These are phyloP conservation scores for Cecidostiba fungosa DNA, from an alignment of 2,888 invertebrate species.

Conservation along the genomic window DNA sequence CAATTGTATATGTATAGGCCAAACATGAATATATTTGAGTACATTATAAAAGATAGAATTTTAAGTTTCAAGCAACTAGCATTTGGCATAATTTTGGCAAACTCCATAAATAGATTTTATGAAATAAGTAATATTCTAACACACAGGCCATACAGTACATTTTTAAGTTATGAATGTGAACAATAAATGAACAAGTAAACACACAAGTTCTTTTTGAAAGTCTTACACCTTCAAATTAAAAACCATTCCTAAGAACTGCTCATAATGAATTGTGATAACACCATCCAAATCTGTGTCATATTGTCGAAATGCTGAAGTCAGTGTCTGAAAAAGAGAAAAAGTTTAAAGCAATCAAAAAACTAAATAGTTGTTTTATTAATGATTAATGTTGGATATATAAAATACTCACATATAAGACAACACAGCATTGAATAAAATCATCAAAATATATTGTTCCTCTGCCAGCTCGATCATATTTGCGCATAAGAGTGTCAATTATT, in stretches of 20 bases:
- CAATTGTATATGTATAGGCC: not conserved
- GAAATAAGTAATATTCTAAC: constrained; percentile 5
- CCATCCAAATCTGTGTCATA: constrained; percentile 96
- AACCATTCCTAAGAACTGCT: constrained; percentile 97
- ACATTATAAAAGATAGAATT: constrained; percentile 27
- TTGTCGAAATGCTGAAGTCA: constrained; percentile 93
- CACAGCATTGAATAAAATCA: constrained; percentile 98
- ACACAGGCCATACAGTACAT: constrained; percentile 19
- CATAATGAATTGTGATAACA: constrained; percentile 96
- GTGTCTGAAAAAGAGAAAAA: constrained; percentile 84
- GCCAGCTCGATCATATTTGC: constrained; percentile 97
- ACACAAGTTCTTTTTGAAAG: not conserved
- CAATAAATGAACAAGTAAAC: constrained; percentile 10
- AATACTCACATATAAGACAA: constrained; percentile 93
- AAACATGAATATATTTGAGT: not conserved
- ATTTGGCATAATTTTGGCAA: constrained; percentile 63
- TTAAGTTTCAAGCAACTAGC: constrained; percentile 25
- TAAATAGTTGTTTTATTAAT: constrained; percentile 46
- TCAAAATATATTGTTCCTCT: constrained; percentile 96
- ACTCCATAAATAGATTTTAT: constrained; percentile 36
- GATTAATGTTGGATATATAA: not conserved
- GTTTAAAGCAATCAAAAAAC: constrained; percentile 37
- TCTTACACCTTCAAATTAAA: constrained; percentile 88
- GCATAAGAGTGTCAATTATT: constrained; percentile 89
- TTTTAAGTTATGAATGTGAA: constrained; percentile 23